phyloP scores from a whole-genome alignment of 2,797 vertebrate genomes.

The Leucoraja ocellata region DNA sequence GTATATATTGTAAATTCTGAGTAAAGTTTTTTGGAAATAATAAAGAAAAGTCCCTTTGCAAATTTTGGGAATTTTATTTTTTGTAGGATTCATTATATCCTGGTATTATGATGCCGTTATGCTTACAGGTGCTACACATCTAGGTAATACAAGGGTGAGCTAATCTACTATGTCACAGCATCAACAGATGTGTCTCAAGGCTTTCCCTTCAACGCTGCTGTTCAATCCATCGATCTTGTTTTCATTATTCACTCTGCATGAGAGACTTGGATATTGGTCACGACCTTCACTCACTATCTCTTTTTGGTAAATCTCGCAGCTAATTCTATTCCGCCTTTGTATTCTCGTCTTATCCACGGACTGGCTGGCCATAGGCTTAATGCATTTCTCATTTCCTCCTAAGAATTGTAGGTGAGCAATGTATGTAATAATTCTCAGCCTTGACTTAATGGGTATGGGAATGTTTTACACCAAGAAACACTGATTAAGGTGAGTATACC shows the following conservation, averaged over 20 bases:
- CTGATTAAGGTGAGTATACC: neutral
- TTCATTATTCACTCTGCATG: neutral
- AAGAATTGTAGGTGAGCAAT: neutral
- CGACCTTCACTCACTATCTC: neutral
- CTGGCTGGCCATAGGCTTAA: neutral
- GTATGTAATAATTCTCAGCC: neutral
- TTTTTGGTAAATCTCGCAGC: neutral
- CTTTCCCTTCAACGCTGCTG: neutral
- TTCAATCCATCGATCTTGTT: neutral
- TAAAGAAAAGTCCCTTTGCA: too few species aligned
- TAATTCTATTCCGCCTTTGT: conserved; percentile 8
- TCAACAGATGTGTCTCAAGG: neutral
- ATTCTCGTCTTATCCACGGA: neutral
- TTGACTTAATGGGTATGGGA: neutral
- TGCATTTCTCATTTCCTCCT: conserved; percentile 13
- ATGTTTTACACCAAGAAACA: neutral
- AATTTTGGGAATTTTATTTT: neutral
- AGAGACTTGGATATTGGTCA: neutral
- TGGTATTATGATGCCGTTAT: neutral
- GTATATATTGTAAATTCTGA: too few species aligned
- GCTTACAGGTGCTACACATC: neutral
- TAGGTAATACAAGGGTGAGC: neutral
- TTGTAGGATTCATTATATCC: neutral
- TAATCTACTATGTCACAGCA: neutral
- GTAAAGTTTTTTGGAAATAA: too few species aligned